These are phyloP conservation scores for Tetranychus truncatus DNA, from an alignment of 2,888 invertebrate genomes.

Conservation along the genomic window DNA sequence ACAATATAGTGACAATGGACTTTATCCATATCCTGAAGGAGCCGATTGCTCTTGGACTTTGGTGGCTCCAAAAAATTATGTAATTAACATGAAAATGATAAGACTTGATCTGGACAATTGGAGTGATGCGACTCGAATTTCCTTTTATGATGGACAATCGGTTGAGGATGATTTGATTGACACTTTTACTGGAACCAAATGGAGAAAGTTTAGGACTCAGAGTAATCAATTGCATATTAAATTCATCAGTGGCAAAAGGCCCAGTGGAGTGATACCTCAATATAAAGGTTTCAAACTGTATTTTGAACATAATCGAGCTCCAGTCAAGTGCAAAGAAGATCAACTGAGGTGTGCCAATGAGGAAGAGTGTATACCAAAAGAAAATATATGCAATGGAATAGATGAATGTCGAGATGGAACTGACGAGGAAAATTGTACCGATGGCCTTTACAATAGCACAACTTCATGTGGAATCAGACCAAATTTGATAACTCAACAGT, in stretches of 20 bases:
- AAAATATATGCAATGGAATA: slow-evolving; percentile 22
- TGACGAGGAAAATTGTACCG: slow-evolving; percentile 25
- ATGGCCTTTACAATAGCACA: neutral
- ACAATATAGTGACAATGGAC: slow-evolving; percentile 19
- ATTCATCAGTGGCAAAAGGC: slow-evolving; percentile 21
- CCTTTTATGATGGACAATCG: neutral
- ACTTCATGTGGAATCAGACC: slow-evolving; percentile 11
- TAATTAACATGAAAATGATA: slow-evolving; percentile 13
- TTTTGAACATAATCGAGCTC: slow-evolving; percentile 21
- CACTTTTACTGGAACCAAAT: slow-evolving; percentile 3
- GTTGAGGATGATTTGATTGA: slow-evolving; percentile 7
- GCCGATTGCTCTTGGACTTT: slow-evolving; percentile 24
- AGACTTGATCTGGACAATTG: neutral
- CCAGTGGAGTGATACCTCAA: slow-evolving; percentile 18
- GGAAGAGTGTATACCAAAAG: slow-evolving; percentile 19
- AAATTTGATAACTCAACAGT: slow-evolving; percentile 9
- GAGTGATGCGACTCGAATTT: neutral
- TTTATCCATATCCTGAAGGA: slow-evolving; percentile 21
- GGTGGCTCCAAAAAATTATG: slow-evolving; percentile 21
- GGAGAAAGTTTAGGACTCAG: slow-evolving; percentile 12
- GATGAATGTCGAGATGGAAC: slow-evolving; percentile 26
- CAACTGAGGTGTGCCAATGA: slow-evolving; percentile 21
- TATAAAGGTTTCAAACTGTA: slow-evolving; percentile 23
- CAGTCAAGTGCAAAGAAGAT: slow-evolving; percentile 17
- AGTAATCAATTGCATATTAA: slow-evolving; percentile 21